These are phyloP conservation scores for Pogona vitticeps DNA, from an alignment of 2,113 vertebrate genomes.

Conservation along the genomic window DNA sequence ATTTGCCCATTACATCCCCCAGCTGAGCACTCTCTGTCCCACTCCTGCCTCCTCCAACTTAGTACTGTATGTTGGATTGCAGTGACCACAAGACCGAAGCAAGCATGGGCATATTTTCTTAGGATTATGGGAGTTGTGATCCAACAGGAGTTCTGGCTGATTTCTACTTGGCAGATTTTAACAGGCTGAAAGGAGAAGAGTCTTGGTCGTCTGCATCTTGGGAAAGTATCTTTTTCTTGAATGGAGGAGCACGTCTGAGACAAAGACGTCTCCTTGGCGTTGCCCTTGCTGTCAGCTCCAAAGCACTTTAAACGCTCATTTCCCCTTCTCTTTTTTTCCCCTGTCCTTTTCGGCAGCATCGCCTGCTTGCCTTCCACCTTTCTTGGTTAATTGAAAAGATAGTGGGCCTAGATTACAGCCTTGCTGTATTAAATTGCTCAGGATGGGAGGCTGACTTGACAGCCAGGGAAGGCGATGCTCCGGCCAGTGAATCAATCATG, in stretches of 20 bases:
- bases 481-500: conserved; percentile 1
- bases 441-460: conserved; percentile 18
- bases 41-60: too few species aligned
- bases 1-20: too few species aligned
- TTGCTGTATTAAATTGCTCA: conserved; percentile 32
- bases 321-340: too few species aligned
- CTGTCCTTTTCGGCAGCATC: neutral
- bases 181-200: neutral
- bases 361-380: conserved; percentile 17
- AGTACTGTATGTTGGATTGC: too few species aligned
- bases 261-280: conserved; percentile 21
- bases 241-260: neutral
- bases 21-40: too few species aligned
- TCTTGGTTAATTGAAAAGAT: conserved; percentile 42
- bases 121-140: too few species aligned
- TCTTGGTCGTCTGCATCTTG: neutral
- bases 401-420: conserved; percentile 32
- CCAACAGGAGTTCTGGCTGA: neutral
- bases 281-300: conserved; percentile 23
- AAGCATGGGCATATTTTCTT: too few species aligned
- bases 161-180: neutral
- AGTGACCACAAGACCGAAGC: too few species aligned
- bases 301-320: neutral
- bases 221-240: neutral
- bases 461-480: conserved; percentile 12